Percentiles rank a stretch among this genome's conserved stretches.
Evolutionary conservation across 2,797 vertebrate genomes (phyloP).

Genomic region (Uromys caudimaculatus): DNA sequence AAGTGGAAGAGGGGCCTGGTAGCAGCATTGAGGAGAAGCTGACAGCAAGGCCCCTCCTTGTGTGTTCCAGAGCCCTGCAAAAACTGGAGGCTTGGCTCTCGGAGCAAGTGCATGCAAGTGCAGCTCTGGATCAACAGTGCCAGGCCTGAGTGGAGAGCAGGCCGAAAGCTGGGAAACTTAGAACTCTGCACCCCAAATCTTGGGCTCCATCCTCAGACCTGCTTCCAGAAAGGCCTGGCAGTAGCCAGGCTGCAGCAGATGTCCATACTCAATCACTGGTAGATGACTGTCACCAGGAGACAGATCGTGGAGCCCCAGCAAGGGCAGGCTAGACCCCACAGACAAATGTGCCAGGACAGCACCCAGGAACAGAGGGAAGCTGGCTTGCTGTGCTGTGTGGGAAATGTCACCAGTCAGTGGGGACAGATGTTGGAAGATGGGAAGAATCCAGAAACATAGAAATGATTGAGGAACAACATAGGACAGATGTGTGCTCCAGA

Average conservation of each 20-base stretch:
- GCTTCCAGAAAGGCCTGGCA: background rate
- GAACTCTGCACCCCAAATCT: too few relatives aligned
- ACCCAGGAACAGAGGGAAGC: background rate
- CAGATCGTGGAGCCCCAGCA: background rate
- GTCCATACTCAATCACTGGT: too few relatives aligned
- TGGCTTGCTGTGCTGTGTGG: too few relatives aligned
- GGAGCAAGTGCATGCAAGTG: background rate
- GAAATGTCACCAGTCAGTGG: background rate
- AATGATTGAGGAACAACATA: background rate
- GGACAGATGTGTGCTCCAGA: background rate
- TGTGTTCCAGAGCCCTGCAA: too few relatives aligned
- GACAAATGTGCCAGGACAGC: too few relatives aligned
- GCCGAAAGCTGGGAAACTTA: too few relatives aligned
- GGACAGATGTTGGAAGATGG: background rate
- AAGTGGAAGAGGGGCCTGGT: background rate
- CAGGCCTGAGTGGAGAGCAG: background rate
- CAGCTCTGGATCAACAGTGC: background rate
- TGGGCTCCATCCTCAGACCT: background rate
- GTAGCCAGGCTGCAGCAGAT: background rate
- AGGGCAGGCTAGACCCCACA: background rate
- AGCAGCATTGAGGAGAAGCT: background rate
- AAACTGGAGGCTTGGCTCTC: background rate
- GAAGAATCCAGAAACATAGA: background rate
- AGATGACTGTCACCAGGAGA: background rate
- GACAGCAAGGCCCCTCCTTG: background rate